A percentile compares a stretch with the other conserved stretches of the same genome.
Conservation (phyloP, 2,888 invertebrate genomes). For the Acanthosepion esculentum region DNA sequence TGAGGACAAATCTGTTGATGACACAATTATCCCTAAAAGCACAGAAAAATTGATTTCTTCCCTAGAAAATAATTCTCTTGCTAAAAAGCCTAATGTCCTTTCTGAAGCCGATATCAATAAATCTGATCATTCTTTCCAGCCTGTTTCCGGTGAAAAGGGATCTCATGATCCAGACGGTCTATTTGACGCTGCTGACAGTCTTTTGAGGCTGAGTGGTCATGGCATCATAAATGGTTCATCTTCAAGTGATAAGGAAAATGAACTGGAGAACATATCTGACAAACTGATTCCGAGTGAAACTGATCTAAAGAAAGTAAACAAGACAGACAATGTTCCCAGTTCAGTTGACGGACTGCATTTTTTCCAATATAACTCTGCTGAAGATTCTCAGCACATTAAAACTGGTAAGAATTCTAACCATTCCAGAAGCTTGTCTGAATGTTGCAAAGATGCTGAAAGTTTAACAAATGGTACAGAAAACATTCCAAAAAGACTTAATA, state of each 20-base stretch:
- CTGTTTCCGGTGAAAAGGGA: not conserved
- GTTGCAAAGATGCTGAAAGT: not conserved
- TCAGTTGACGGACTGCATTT: not conserved
- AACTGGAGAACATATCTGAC: not conserved
- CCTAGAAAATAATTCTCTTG: not conserved
- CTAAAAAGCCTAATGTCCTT: not conserved
- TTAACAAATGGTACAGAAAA: not conserved
- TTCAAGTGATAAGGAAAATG: not conserved
- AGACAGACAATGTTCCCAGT: not conserved
- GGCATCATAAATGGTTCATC: not conserved
- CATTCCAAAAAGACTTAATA: not conserved
- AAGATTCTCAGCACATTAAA: not conserved
- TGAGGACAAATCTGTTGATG: not conserved
- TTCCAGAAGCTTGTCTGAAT: not conserved
- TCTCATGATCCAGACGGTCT: not conserved
- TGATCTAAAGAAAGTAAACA: not conserved
- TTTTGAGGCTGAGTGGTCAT: not conserved
- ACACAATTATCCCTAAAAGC: not conserved
- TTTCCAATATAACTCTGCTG: not conserved
- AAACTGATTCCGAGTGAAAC: not conserved
- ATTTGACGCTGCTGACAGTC: not conserved
- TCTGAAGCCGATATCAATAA: not conserved
- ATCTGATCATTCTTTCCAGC: not conserved
- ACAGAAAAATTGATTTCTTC: not conserved
- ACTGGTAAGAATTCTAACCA: not conserved